phyloP scores from a whole-genome alignment of 2,888 invertebrate genomes.

The Thecophora atra region DNA sequence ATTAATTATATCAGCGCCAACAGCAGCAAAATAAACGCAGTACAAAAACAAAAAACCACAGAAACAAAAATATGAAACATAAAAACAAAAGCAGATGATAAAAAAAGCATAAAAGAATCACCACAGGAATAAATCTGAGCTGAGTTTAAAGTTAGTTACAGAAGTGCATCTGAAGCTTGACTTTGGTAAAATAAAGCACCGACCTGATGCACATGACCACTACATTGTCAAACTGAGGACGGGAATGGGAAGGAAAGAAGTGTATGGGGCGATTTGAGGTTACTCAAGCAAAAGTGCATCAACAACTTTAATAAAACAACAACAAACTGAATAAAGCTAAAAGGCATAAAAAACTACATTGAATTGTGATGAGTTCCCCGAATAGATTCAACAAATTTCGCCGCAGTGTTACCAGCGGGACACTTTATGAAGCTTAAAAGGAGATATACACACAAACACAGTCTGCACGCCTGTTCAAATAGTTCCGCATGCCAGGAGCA shows the following conservation, averaged over 20 bases:
- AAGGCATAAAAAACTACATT: neutral
- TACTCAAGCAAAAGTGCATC: too few relatives aligned
- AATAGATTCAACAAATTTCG: neutral
- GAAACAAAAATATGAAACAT: neutral
- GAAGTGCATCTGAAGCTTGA: too few relatives aligned
- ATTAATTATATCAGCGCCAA: neutral
- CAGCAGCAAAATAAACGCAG: slow-evolving; percentile 2
- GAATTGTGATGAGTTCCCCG: neutral
- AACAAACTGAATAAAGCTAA: neutral
- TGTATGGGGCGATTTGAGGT: too few relatives aligned
- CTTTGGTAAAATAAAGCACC: too few relatives aligned
- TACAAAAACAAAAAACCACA: neutral
- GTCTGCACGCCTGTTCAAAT: too few relatives aligned
- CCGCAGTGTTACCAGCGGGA: slow-evolving; percentile 6
- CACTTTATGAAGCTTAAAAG: slow-evolving; percentile 1
- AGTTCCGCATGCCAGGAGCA: neutral
- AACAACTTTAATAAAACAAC: too few relatives aligned
- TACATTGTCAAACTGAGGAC: too few relatives aligned
- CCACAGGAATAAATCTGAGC: too few relatives aligned
- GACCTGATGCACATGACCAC: too few relatives aligned
- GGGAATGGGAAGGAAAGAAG: too few relatives aligned
- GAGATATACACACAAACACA: too few relatives aligned
- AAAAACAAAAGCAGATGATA: neutral
- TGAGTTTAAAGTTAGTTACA: too few relatives aligned
- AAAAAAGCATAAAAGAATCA: neutral